Conservation (phyloP, 1,140 invertebrate species). For the Pachypeltis micranthus region DNA sequence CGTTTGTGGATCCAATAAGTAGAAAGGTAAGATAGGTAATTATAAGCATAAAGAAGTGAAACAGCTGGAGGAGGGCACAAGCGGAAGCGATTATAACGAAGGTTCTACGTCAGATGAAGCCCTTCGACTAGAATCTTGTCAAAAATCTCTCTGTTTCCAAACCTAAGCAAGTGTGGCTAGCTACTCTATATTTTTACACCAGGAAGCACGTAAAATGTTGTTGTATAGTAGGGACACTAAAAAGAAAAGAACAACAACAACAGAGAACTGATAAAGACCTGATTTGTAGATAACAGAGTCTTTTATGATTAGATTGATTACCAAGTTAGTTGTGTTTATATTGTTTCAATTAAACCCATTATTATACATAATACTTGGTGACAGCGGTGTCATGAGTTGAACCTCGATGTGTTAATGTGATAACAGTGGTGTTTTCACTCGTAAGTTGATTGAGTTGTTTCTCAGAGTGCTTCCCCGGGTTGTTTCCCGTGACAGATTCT, state of each 20-base stretch:
- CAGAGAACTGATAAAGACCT: neutral
- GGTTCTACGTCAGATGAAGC: too few species aligned
- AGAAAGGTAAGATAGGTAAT: neutral
- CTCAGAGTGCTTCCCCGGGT: neutral
- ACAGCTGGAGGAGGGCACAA: neutral
- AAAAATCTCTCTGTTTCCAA: neutral
- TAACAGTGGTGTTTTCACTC: slow-evolving; percentile 2
- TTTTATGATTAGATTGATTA: neutral
- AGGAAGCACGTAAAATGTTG: too few species aligned
- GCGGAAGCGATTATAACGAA: neutral
- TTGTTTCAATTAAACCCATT: neutral
- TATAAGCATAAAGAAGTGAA: neutral
- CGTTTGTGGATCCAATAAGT: neutral
- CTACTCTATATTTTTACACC: too few species aligned
- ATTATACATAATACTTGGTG: neutral
- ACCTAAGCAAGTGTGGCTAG: neutral
- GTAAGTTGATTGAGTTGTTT: slow-evolving; percentile 4
- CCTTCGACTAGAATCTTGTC: too few species aligned
- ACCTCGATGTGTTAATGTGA: neutral
- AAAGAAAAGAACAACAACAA: neutral
- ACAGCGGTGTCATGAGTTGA: neutral
- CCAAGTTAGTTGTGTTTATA: neutral
- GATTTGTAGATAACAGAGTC: neutral
- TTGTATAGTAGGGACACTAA: neutral
- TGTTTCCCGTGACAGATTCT: neutral